These are phyloP conservation scores for Ischnus inquisitorius DNA, from an alignment of 2,888 invertebrate species.

Conservation along the genomic window DNA sequence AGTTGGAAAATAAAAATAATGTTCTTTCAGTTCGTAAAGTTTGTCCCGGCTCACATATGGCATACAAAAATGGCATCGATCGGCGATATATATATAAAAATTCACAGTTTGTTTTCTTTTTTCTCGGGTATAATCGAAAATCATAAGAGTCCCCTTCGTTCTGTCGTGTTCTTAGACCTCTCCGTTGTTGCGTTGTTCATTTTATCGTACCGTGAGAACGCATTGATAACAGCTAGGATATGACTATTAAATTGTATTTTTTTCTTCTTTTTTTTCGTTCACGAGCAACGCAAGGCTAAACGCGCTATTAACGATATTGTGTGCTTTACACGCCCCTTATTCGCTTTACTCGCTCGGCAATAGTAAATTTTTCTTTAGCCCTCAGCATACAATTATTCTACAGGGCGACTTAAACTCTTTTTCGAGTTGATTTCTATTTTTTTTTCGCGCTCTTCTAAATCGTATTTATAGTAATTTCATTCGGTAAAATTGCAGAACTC, in stretches of 20 bases:
- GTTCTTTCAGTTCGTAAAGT: slow-evolving; percentile 37
- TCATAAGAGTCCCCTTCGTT: slow-evolving; percentile 36
- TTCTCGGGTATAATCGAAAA: slow-evolving; percentile 43
- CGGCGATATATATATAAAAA: slow-evolving; percentile 57
- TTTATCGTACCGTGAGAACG: slow-evolving; percentile 41
- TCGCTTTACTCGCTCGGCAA: slow-evolving; percentile 30
- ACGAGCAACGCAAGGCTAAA: slow-evolving; percentile 15
- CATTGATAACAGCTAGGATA: background rate
- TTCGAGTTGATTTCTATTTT: background rate
- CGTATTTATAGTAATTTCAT: slow-evolving; percentile 17
- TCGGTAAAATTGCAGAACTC: slow-evolving; percentile 33
- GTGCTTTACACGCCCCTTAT: background rate
- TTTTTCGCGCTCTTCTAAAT: slow-evolving; percentile 19
- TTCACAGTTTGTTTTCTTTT: slow-evolving; percentile 18
- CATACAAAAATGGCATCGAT: slow-evolving; percentile 60
- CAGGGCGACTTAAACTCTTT: slow-evolving; percentile 32
- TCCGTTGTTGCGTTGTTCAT: slow-evolving; percentile 17
- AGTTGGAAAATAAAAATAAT: slow-evolving; percentile 43
- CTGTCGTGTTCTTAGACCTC: slow-evolving; percentile 49
- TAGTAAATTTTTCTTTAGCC: background rate
- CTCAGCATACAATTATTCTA: slow-evolving; percentile 3
- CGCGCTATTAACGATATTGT: slow-evolving; percentile 22
- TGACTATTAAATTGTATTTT: background rate
- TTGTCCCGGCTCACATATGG: slow-evolving; percentile 32
- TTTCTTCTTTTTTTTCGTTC: too few species aligned